Percentiles rank a stretch among this genome's conserved stretches.
Conservation (phyloP, 2,113 vertebrate genomes). For the Xiphias gladius region DNA sequence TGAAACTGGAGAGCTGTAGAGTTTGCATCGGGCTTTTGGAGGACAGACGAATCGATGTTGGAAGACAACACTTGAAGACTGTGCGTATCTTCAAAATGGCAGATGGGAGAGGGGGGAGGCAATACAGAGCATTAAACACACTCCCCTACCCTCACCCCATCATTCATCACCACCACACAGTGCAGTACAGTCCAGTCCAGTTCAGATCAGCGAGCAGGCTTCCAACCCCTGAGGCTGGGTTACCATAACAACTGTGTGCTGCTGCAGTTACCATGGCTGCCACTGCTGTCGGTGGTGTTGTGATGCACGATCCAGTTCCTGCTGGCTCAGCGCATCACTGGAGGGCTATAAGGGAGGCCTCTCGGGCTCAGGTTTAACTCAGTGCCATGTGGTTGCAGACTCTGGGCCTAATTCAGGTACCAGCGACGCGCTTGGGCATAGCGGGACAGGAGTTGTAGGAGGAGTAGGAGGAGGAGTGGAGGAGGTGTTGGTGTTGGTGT, state of each 20-base stretch:
- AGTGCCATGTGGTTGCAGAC: constrained; percentile 75
- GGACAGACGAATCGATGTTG: background rate
- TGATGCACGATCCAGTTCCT: constrained; percentile 64
- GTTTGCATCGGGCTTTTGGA: constrained; percentile 1
- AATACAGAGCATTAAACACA: background rate
- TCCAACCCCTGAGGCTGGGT: constrained; percentile 49
- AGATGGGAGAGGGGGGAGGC: constrained; percentile 12
- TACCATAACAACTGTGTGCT: constrained; percentile 70
- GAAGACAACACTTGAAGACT: constrained; percentile 16
- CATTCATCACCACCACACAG: constrained; percentile 31
- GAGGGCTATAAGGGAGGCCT: constrained; percentile 67
- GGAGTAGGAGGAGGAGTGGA: constrained; percentile 77
- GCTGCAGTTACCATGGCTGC: constrained; percentile 70
- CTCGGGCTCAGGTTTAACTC: constrained; percentile 72
- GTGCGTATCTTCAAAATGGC: constrained; percentile 47
- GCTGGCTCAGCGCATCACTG: constrained; percentile 73
- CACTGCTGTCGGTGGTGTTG: constrained; percentile 55
- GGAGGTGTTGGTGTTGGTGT: constrained; percentile 63
- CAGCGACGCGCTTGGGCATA: constrained; percentile 82
- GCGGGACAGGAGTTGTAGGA: constrained; percentile 84
- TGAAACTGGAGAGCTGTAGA: background rate
- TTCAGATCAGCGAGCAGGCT: constrained; percentile 51
- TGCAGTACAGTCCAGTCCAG: constrained; percentile 53
- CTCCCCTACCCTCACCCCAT: constrained; percentile 1
- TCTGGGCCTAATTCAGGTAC: constrained; percentile 83